Evolutionary conservation across 2,888 invertebrate species (phyloP).

Genomic region (Nomada fucata): DNA sequence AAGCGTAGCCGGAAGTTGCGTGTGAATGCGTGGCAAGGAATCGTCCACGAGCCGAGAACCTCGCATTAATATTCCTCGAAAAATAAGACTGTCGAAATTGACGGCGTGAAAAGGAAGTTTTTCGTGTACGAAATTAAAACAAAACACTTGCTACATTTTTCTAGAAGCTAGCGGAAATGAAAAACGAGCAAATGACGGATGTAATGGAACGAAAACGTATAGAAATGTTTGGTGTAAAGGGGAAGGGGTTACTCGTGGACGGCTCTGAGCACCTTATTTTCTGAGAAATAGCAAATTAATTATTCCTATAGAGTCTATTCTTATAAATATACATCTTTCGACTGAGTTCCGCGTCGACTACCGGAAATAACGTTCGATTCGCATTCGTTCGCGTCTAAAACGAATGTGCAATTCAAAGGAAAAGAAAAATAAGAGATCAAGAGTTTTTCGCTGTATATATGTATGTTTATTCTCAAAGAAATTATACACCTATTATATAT

Average conservation of each 20-base stretch:
- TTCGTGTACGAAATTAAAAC: background rate
- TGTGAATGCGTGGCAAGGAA: constrained; percentile 8
- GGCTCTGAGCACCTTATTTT: constrained; percentile 58
- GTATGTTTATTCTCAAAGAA: constrained; percentile 60
- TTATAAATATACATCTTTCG: constrained; percentile 56
- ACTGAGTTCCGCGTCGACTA: constrained; percentile 53
- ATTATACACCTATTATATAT: constrained; percentile 53
- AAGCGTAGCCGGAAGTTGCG: background rate
- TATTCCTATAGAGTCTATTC: constrained; percentile 68
- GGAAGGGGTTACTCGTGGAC: constrained; percentile 48
- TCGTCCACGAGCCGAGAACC: constrained; percentile 14
- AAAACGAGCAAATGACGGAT: background rate
- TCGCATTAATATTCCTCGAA: background rate
- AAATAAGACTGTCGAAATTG: no score
- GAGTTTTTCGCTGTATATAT: constrained; percentile 56
- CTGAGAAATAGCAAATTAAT: constrained; percentile 46
- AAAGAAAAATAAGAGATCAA: constrained; percentile 5
- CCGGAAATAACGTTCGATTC: constrained; percentile 26
- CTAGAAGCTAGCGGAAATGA: background rate
- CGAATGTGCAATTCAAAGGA: constrained; percentile 7
- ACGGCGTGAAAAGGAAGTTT: background rate
- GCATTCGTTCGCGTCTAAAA: constrained; percentile 19
- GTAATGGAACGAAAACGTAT: background rate
- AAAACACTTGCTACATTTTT: no score
- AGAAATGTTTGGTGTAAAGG: constrained; percentile 21